Base-by-base conservation (phyloP, 64 coral and sea anemone species). In the Montipora cactus region DNA sequence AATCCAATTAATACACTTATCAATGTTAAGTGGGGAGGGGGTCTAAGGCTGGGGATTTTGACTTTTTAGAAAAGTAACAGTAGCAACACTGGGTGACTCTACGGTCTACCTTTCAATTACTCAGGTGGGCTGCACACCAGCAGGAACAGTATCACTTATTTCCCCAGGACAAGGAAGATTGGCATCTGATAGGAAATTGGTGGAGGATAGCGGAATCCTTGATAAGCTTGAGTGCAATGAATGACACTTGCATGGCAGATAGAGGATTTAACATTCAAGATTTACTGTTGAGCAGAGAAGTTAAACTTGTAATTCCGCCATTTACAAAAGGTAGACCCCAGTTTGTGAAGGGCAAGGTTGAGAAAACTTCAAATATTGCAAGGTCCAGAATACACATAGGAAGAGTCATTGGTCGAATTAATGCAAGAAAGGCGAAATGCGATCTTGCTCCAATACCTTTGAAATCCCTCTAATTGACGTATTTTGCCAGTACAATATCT, bases 291-390 rank as follows among this genome's bases (percentile, higher is more conserved):
- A 66, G 47, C 69, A 92, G 58, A 71, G 80, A 75, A 84, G 76
- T 88, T 22, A 88, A 93, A 79, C 20, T 88, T n/a, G 48, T 73
- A 16, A 89, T 83, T 50, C 86, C 78, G 57, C 87, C 86, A 81
- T 94, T 94, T 88, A 94, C 92, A 19, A 87, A 92, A 77, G 91
- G 81, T 18, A 71, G 85, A 84, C 59, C 48, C 62, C 81, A 92
- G 73, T 92, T 92, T 44, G 85, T 73, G 25, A 92, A 86, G 71
- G 81, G 20, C 19, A 91, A 23, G 75, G 91, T 87, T 5, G 73
- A n/a, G 79, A 13, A 77, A 44, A 77, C 53, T 2, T 62, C 74
- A 48, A 57, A 22, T 51, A 57, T 86, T 47, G 80, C 90, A 8
- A 92, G 76, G 64, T 72, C 53, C 0, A 23, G 91, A 19, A 92